Conservation (phyloP, 2,888 invertebrate species). For the Pediacus dermestoides region DNA sequence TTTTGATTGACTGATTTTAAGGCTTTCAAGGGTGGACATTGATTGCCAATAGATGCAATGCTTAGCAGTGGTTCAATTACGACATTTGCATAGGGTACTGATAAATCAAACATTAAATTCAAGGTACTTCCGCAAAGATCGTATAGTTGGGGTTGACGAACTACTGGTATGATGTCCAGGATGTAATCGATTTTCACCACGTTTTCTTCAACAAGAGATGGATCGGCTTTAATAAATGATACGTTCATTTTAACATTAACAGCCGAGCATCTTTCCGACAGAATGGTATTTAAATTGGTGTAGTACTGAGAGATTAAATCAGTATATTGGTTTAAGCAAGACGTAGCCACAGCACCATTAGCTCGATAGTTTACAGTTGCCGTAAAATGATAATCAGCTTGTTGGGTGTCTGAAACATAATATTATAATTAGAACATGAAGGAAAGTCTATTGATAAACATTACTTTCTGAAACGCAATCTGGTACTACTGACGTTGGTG, state of each 20-base stretch:
- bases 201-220: constrained; percentile 79
- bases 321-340: constrained; percentile 81
- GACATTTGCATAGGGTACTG: constrained; percentile 87
- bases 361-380: constrained; percentile 83
- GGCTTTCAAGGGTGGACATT: constrained; percentile 88
- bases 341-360: constrained; percentile 81
- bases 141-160: constrained; percentile 87
- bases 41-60: constrained; percentile 85
- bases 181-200: constrained; percentile 88
- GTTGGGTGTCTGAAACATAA: constrained; percentile 80
- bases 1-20: constrained; percentile 77
- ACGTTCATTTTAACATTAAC: constrained; percentile 94
- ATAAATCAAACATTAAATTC: constrained; percentile 88
- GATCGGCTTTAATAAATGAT: constrained; percentile 78
- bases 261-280: constrained; percentile 90
- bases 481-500: constrained; percentile 84
- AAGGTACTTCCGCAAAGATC: constrained; percentile 93
- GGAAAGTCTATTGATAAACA: constrained; percentile 32
- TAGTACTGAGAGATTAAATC: constrained; percentile 80
- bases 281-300: constrained; percentile 69
- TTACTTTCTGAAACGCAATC: constrained; percentile 91
- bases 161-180: constrained; percentile 79
- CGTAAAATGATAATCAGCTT: constrained; percentile 90
- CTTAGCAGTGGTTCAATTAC: constrained; percentile 86
- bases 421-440: no score